Conservation (phyloP, 2,113 vertebrate genomes). For the Spea bombifrons region DNA sequence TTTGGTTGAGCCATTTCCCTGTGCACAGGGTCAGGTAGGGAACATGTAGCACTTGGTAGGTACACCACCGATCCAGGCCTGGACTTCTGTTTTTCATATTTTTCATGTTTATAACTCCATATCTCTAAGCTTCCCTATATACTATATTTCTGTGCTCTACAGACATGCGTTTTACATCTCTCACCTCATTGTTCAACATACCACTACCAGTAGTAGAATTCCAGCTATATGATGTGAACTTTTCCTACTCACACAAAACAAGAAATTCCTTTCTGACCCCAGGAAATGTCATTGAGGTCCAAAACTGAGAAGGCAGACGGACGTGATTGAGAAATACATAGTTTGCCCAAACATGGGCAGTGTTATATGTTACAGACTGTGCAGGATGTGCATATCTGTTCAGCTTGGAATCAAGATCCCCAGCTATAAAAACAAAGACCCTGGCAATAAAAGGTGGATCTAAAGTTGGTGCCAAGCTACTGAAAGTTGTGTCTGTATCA, state of each 20-base stretch:
- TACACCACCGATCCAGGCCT: no score
- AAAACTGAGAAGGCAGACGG: constrained; percentile 29
- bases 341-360: constrained; percentile 46
- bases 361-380: background rate
- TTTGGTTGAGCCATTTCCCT: no score
- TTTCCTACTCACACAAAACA: constrained; percentile 21
- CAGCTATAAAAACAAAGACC: constrained; percentile 45
- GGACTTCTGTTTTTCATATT: background rate
- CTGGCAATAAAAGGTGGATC: constrained; percentile 37
- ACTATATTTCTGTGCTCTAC: background rate
- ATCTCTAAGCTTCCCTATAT: background rate
- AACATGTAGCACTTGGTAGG: no score
- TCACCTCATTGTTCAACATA: background rate
- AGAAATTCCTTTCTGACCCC: constrained; percentile 39
- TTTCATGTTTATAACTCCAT: background rate
- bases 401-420: constrained; percentile 33
- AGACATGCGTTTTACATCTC: background rate
- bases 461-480: constrained; percentile 39
- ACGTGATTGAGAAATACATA: constrained; percentile 32
- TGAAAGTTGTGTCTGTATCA: constrained; percentile 44
- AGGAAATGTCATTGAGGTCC: constrained; percentile 42
- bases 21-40: no score
- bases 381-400: constrained; percentile 42
- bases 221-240: background rate
- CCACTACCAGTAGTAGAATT: constrained; percentile 18